Evolutionary conservation across 2,113 vertebrate species (phyloP).

Genomic region (Vidua macroura): DNA sequence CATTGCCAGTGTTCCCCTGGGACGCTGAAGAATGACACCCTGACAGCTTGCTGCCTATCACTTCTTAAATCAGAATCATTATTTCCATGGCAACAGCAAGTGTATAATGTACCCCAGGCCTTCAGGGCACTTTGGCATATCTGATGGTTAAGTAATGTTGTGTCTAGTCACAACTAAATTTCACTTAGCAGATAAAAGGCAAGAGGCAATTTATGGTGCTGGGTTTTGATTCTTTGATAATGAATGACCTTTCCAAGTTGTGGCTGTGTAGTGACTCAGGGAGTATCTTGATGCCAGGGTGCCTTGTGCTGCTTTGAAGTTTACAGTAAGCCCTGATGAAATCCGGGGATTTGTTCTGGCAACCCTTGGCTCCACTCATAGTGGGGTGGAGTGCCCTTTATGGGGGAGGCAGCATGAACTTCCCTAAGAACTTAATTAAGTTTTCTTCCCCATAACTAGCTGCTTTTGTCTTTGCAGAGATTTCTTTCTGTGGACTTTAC

Average conservation of each 20-base stretch:
- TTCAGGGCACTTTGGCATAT: neutral
- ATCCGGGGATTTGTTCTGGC: neutral
- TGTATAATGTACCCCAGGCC: neutral
- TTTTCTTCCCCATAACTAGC: neutral
- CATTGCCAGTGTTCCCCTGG: neutral
- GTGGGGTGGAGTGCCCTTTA: neutral
- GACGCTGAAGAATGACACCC: neutral
- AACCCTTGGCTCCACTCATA: neutral
- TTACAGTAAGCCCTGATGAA: neutral
- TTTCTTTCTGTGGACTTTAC: neutral
- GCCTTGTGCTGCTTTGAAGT: neutral
- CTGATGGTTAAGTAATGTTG: neutral
- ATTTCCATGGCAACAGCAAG: constrained; percentile 45
- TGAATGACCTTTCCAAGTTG: neutral
- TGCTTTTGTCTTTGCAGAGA: neutral
- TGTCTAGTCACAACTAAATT: constrained; percentile 15
- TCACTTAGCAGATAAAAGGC: constrained; percentile 17
- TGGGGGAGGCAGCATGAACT: neutral
- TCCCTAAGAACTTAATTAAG: neutral
- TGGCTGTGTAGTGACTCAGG: neutral
- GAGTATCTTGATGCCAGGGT: neutral
- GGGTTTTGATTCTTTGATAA: neutral
- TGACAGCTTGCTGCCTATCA: constrained; percentile 40
- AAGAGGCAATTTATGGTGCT: neutral
- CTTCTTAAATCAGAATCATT: neutral